Evolutionary conservation across 2,888 invertebrate genomes (phyloP), one percentile per base, ranked within the genome.

Genomic region (Malthinus seriepunctatus): DNA sequence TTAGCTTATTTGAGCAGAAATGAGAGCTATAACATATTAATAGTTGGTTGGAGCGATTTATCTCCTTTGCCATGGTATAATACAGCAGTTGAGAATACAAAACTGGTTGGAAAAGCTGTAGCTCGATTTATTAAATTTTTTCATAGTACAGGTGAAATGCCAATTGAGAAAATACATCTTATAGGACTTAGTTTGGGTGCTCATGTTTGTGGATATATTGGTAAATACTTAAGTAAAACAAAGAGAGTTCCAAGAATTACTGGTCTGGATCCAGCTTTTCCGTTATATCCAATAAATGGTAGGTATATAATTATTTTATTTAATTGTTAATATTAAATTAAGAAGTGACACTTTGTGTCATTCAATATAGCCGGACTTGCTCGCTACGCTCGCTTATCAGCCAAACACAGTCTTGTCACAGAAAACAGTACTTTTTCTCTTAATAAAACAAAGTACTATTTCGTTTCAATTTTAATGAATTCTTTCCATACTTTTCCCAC

Each of bases 151-250:
- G 39, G 39, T 6, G 39, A 42, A n/a, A 42, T 42, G 15, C 15
- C 39, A 42, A 42, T 42, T n/a, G 23, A 15, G 6, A 42, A 42
- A 1, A 42, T 42, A 0, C 39, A 42, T n/a, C 5, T 42, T 8
- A 42, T 42, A n/a, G 39, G 39, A 7, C 23, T 42, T 42, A 42
- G 39, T n/a, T 42, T 42, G 23, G 39, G 39, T 3, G 39, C 39
- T 5, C 39, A 42, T 2, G 7, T 42, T n/a, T n/a, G 15, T 9
- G 39, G 39, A 42, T 15, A 15, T 14, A 7, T 42, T 5, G 39
- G 39, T 8, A 42, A 42, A 42, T 6, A 2, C 0, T 15, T 42
- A 3, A 2, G 5, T 15, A 42, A 42, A 3, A 4, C 15, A 5
- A 9, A 23, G n/a, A 42, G 12, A 23, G 1, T 42, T 42, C 39